Evolutionary conservation across 2,113 vertebrate species (phyloP).

Genomic region (Periophthalmodon schlosseri): DNA sequence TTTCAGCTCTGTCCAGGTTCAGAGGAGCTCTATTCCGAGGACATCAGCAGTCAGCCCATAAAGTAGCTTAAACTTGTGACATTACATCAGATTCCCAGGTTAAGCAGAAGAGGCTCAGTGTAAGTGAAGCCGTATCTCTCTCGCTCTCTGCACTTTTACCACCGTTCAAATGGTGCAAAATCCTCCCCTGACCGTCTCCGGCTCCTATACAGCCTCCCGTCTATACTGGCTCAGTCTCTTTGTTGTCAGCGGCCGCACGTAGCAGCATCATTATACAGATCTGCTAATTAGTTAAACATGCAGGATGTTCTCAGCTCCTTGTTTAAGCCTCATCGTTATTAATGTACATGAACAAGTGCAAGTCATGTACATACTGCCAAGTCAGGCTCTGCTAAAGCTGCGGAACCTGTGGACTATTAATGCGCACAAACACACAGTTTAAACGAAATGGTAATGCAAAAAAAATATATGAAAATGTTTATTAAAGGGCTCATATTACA

Average conservation of each 20-base stretch:
- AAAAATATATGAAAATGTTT: too few species aligned
- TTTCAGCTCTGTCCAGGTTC: background rate
- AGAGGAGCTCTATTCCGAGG: constrained; percentile 32
- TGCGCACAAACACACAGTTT: background rate
- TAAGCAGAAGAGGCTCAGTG: constrained; percentile 56
- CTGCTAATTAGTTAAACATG: background rate
- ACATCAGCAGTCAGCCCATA: constrained; percentile 49
- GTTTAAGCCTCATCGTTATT: constrained; percentile 11
- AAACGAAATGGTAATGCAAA: background rate
- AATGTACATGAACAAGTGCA: constrained; percentile 9
- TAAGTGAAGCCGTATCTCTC: constrained; percentile 27
- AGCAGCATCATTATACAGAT: background rate
- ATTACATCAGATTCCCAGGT: constrained; percentile 60
- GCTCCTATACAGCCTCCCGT: background rate
- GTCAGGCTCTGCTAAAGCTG: constrained; percentile 36
- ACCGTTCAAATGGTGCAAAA: constrained; percentile 46
- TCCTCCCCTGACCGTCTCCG: constrained; percentile 1
- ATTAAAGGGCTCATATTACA: too few species aligned
- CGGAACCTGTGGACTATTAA: background rate
- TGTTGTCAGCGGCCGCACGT: constrained; percentile 17
- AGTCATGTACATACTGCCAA: constrained; percentile 38
- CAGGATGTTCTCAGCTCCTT: constrained; percentile 7
- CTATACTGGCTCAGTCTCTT: background rate
- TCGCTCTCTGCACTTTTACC: constrained; percentile 17
- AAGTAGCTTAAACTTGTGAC: constrained; percentile 59